Conservation (phyloP, 2,888 invertebrate genomes). For the Eupithecia pulchellata region DNA sequence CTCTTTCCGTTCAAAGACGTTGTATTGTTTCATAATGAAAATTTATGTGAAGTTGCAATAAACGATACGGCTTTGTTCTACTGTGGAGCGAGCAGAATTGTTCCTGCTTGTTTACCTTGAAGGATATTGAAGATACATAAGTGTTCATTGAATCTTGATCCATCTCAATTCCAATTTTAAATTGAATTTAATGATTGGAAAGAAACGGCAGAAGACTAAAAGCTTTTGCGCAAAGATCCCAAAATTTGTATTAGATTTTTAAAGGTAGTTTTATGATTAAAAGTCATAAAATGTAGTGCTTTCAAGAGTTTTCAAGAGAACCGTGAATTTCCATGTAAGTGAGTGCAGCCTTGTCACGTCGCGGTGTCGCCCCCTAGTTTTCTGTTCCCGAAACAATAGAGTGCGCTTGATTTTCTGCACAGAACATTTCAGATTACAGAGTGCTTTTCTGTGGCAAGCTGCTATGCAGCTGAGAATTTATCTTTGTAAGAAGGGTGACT, state of each 20-base stretch:
- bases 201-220: not conserved
- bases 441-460: constrained; percentile 47
- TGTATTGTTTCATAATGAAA: constrained; percentile 62
- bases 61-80: constrained; percentile 56
- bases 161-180: not conserved
- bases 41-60: constrained; percentile 62
- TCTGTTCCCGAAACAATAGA: constrained; percentile 53
- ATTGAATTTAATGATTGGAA: not conserved
- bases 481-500: constrained; percentile 10
- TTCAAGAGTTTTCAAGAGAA: not conserved
- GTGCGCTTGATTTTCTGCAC: constrained; percentile 45
- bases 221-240: not conserved
- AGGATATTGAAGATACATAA: not conserved
- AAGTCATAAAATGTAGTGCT: not conserved
- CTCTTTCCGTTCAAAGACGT: constrained; percentile 57
- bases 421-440: constrained; percentile 49
- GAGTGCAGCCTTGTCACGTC: constrained; percentile 21
- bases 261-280: not conserved
- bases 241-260: not conserved
- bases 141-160: not conserved
- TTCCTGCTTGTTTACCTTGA: not conserved
- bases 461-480: constrained; percentile 37
- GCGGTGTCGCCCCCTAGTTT: constrained; percentile 33
- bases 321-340: constrained; percentile 9
- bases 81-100: constrained; percentile 34